These are phyloP conservation scores for Delphinus delphis DNA, from an alignment of 2,113 vertebrate species.

Conservation along the genomic window DNA sequence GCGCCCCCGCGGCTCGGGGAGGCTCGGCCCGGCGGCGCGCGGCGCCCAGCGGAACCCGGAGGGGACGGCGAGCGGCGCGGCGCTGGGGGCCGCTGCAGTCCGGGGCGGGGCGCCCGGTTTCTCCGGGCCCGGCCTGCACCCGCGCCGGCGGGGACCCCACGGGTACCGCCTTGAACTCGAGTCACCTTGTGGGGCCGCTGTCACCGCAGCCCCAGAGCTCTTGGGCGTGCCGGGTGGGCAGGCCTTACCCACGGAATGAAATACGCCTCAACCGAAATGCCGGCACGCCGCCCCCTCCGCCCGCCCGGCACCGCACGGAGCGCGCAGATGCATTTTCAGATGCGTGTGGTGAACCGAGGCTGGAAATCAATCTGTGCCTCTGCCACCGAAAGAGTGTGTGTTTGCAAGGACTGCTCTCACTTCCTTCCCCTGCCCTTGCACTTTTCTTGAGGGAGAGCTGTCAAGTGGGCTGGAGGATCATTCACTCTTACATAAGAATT, in stretches of 20 bases:
- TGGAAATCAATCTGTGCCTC: not conserved
- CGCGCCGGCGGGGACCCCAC: not conserved
- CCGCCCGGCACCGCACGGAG: not conserved
- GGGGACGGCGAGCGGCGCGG: not conserved
- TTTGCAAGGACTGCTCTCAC: not conserved
- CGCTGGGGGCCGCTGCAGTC: not conserved
- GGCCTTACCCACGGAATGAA: not conserved
- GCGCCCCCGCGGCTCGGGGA: slow-evolving; percentile 53
- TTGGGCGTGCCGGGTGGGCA: not conserved
- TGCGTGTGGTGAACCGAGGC: not conserved
- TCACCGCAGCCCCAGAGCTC: not conserved
- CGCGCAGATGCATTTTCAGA: not conserved
- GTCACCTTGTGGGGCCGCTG: not conserved
- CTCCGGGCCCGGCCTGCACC: not conserved
- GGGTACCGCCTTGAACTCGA: not conserved
- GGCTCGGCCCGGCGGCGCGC: not conserved
- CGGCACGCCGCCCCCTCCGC: not conserved
- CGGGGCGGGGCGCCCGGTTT: not conserved
- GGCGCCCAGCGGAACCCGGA: not conserved
- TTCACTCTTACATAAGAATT: slow-evolving; percentile 62
- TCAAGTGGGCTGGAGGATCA: not conserved
- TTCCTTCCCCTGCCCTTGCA: not conserved
- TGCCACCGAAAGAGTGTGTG: not conserved
- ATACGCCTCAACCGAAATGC: not conserved
- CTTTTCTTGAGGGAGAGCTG: not conserved